Percentiles rank a stretch among this genome's conserved stretches.
Evolutionary conservation across 2,888 invertebrate genomes (phyloP).

Genomic region (Rapana venosa): DNA sequence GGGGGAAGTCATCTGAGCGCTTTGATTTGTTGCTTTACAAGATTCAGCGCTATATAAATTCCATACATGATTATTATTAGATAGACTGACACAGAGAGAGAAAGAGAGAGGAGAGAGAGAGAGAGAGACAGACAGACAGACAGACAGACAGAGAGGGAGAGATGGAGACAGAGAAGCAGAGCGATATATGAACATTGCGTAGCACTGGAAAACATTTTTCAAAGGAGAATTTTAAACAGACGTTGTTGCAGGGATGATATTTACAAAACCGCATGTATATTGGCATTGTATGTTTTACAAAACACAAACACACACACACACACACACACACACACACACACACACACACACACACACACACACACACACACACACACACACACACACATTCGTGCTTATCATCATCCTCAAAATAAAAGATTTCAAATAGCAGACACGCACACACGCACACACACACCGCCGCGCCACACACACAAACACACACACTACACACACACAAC

Average conservation of each 20-base stretch:
- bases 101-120: too few relatives aligned
- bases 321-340: background rate
- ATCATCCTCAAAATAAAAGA: too few relatives aligned
- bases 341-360: background rate
- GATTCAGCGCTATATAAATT: too few relatives aligned
- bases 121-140: too few relatives aligned
- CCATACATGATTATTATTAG: too few relatives aligned
- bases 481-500: slow-evolving; percentile 11
- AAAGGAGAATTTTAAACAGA: background rate
- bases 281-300: background rate
- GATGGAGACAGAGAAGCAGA: too few relatives aligned
- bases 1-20: too few relatives aligned
- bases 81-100: too few relatives aligned
- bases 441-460: slow-evolving; percentile 1
- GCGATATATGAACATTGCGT: background rate
- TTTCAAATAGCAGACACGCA: background rate
- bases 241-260: background rate
- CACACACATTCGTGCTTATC: background rate
- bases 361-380: slow-evolving; percentile 1
- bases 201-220: background rate
- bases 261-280: background rate
- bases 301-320: background rate
- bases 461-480: slow-evolving; percentile 2
- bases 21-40: too few relatives aligned
- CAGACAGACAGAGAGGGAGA: too few relatives aligned